phyloP scores from a whole-genome alignment of 2,113 vertebrate species.

The Halcyon malimbica region DNA sequence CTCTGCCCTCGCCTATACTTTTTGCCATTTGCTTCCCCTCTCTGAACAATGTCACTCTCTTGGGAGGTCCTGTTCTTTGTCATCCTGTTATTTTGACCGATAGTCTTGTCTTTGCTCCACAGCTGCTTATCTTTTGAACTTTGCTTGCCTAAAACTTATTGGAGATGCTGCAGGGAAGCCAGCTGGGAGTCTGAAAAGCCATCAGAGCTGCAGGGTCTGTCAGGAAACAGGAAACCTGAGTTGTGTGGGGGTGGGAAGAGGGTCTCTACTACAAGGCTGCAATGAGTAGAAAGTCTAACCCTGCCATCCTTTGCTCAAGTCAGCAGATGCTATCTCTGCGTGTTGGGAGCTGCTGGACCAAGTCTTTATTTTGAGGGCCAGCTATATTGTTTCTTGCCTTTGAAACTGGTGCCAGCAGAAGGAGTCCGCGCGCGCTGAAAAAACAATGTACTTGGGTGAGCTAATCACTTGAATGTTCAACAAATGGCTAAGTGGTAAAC shows the following conservation, averaged over 20 bases:
- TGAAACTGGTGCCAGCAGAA: slow-evolving; percentile 46
- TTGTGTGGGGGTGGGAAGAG: neutral
- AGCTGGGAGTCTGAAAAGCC: slow-evolving; percentile 26
- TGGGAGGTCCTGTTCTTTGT: slow-evolving; percentile 45
- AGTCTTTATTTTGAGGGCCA: neutral
- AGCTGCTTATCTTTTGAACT: slow-evolving; percentile 69
- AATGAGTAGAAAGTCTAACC: neutral
- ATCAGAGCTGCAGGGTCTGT: neutral
- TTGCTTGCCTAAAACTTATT: slow-evolving; percentile 26
- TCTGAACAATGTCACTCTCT: slow-evolving; percentile 37
- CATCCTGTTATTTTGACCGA: slow-evolving; percentile 39
- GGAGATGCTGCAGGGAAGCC: slow-evolving; percentile 32
- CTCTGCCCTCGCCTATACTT: neutral
- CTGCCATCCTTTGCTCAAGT: neutral
- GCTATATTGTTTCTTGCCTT: slow-evolving; percentile 37
- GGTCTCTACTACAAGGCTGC: neutral
- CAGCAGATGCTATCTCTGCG: neutral
- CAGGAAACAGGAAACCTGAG: slow-evolving; percentile 65
- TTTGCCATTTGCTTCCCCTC: neutral
- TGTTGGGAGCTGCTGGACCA: neutral
- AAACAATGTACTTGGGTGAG: slow-evolving; percentile 22
- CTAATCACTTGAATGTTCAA: slow-evolving; percentile 36
- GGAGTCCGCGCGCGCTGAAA: neutral
- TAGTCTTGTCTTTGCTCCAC: slow-evolving; percentile 22
- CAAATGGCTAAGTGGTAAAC: slow-evolving; percentile 55